Base-by-base conservation (phyloP, 2,113 vertebrate species). In the Gulo gulo region DNA sequence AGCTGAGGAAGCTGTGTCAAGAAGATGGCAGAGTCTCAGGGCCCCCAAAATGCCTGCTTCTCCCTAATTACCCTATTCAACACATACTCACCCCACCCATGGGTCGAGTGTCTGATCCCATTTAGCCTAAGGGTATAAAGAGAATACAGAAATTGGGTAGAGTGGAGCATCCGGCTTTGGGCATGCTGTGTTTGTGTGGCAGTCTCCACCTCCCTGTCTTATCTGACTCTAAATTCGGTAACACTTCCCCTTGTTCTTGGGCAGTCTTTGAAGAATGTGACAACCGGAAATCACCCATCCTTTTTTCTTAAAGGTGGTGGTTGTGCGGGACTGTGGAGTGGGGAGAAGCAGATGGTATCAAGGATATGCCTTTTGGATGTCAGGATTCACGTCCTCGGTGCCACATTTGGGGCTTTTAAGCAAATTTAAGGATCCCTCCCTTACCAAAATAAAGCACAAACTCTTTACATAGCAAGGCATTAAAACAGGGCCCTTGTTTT, bases 121-220 rank as follows among this genome's bases (percentile, higher is more conserved):
- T 5, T 42, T 42, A 74, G 12, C 67, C 7, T 4, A 42, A 59
- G 52, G 10, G 42, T 42, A 78, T n/a, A 42, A 88, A 84, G 59
- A 57, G 42, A 91, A 61, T 63, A 39, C 34, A 81, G 52, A 31
- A 83, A 39, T 4, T 6, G 3, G 24, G 16, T 10, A 3, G 12
- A 23, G 11, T 2, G 31, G n/a, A 71, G 39, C 2, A 13, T 11
- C 26, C 13, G 23, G 4, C 6, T 14, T 5, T 5, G 26, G 45
- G 1, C 26, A 1, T 47, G 1, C 31, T 24, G 0, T 16, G 1
- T 12, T 24, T 24, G 0, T 16, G 1, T 12, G 21, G 36, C 6
- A 23, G 24, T 7, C 7, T 50, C 61, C 6, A 24, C 31, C 2
- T 39, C 5, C 20, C 34, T 83, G 67, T 39, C n/a, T 74, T 39